Base-by-base conservation (phyloP, 2,113 vertebrate genomes). In the Pongo pygmaeus region DNA sequence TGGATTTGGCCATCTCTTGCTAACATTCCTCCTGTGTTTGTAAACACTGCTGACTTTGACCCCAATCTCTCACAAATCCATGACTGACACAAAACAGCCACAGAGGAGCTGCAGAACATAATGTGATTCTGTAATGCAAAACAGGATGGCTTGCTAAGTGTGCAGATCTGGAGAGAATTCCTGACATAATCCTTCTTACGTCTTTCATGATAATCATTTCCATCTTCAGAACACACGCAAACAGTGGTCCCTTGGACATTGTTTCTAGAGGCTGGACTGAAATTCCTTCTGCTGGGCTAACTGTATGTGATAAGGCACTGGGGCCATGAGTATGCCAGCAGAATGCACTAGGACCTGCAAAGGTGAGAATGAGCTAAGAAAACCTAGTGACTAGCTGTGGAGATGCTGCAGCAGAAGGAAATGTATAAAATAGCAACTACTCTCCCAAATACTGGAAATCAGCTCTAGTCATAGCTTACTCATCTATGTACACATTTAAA, bases 191-290 rank as follows among this genome's bases (percentile, higher is more conserved):
- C 98, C 98, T 98, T 97, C 97, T 98, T 98, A 98, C 84, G 89
- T 98, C 98, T 98, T 98, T 98, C 94, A 98, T 98, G 98, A 97
- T 99, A 99, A 99, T 99, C 98, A 98, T 97, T 99, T 99, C 99
- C 98, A 99, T 99, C 98, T 98, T 98, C 81, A 96, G 98, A 98
- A 99, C 98, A 98, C 98, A 99, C 87, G 93, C 97, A 98, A 98
- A 98, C 97, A 98, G 97, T 97, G 94, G 98, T 98, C 97, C 85
- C 55, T 97, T 98, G 98, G 98, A 98, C 46, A 10, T 78, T 98
- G 96, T 89, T 97, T 93, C 89, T 97, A 98, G 98, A 98, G 95
- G 97, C 94, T 89, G 91, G 97, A 97, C 96, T 97, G 67, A 91
- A 96, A 97, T 87, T 0, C 96, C 43, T 79, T 97, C 96, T 70